Evolutionary conservation across 2,113 vertebrate genomes (phyloP).

Genomic region (Elephas maximus): DNA sequence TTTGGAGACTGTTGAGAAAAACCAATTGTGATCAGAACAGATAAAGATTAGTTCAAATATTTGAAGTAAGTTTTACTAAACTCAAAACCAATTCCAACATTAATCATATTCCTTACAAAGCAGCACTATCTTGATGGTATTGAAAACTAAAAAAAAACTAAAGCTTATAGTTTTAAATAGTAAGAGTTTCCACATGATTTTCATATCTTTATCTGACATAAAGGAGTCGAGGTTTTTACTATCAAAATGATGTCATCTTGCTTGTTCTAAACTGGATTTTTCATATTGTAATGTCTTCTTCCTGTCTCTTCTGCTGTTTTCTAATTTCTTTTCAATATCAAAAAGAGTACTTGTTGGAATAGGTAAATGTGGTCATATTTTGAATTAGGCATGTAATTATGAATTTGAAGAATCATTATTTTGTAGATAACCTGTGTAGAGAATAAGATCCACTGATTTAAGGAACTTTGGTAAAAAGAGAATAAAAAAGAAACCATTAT

Average conservation of each 20-base stretch:
- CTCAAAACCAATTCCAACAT: neutral
- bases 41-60: constrained; percentile 25
- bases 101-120: constrained; percentile 48
- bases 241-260: neutral
- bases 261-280: neutral
- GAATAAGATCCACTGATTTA: neutral
- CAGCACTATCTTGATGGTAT: neutral
- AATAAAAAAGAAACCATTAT: neutral
- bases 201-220: constrained; percentile 33
- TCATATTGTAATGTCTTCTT: neutral
- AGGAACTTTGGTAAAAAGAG: neutral
- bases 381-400: constrained; percentile 40
- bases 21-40: constrained; percentile 30
- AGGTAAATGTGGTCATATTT: neutral
- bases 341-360: neutral
- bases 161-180: neutral
- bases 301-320: neutral
- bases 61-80: constrained; percentile 26
- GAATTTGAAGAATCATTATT: constrained; percentile 25
- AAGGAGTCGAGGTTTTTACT: neutral
- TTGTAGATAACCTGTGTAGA: neutral
- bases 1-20: neutral
- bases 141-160: constrained; percentile 53
- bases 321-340: neutral
- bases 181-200: neutral